Percentiles rank a stretch among this genome's conserved stretches.
Evolutionary conservation across 2,113 vertebrate genomes (phyloP).

Genomic region (Cyanistes caeruleus): DNA sequence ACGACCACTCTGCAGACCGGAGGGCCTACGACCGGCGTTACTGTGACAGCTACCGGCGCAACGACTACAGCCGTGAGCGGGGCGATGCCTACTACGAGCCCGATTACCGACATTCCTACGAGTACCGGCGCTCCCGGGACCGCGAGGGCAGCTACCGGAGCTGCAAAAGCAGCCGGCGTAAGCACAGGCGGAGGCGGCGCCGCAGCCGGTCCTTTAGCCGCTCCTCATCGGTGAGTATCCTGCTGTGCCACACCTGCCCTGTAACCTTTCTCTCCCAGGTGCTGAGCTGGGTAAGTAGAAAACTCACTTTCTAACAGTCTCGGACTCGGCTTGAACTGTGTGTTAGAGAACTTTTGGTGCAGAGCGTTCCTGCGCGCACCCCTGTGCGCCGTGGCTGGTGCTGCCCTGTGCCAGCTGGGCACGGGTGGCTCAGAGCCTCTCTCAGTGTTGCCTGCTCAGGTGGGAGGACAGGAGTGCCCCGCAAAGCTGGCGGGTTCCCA

Average conservation of each 20-base stretch:
- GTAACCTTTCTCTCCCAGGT: conserved; percentile 51
- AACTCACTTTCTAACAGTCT: conserved; percentile 21
- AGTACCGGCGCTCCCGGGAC: conserved; percentile 82
- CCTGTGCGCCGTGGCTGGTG: neutral
- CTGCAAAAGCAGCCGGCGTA: conserved; percentile 95
- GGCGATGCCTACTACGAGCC: conserved; percentile 84
- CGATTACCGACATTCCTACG: conserved; percentile 84
- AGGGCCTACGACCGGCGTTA: conserved; percentile 87
- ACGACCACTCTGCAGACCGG: conserved; percentile 86
- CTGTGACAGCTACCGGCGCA: conserved; percentile 87
- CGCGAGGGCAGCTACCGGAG: conserved; percentile 86
- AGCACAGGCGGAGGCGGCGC: conserved; percentile 94
- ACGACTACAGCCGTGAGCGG: conserved; percentile 86
- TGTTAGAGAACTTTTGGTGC: neutral
- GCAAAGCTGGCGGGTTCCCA: neutral
- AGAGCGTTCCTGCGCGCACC: neutral
- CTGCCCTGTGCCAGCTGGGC: neutral
- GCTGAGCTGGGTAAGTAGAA: conserved; percentile 64
- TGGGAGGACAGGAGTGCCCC: neutral
- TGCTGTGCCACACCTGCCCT: conserved; percentile 50
- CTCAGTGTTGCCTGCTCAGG: neutral
- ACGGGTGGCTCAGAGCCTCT: neutral
- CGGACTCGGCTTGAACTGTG: neutral
- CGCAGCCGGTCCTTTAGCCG: conserved; percentile 96
- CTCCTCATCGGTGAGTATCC: conserved; percentile 96